Conservation (phyloP, 2,888 invertebrate genomes). For the Morpho deidamia region DNA sequence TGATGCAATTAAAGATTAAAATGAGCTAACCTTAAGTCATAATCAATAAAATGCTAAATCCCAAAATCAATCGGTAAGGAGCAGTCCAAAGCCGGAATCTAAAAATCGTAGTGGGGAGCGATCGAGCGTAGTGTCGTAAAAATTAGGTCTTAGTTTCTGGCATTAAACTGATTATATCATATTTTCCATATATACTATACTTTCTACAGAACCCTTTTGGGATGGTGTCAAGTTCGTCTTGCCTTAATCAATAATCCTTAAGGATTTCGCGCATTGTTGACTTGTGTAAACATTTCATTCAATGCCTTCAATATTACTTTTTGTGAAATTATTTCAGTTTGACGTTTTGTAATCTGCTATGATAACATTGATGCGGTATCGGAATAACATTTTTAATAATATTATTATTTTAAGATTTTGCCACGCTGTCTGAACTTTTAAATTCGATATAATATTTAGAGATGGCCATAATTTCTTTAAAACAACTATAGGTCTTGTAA, state of each 20-base stretch:
- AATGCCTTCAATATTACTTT: conserved; percentile 48
- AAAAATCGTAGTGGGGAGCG: too few relatives aligned
- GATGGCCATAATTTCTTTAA: too few relatives aligned
- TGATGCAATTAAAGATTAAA: too few relatives aligned
- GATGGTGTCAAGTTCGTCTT: conserved; percentile 2
- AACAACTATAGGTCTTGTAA: too few relatives aligned
- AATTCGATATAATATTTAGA: too few relatives aligned
- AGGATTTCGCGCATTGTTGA: conserved; percentile 51
- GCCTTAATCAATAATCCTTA: conserved; percentile 27
- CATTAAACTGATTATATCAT: neutral
- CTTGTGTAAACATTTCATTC: conserved; percentile 52
- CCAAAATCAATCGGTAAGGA: too few relatives aligned
- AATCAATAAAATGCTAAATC: too few relatives aligned
- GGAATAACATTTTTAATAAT: conserved; percentile 5
- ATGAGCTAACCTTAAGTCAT: too few relatives aligned
- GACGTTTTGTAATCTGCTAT: conserved; percentile 23
- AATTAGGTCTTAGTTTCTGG: neutral
- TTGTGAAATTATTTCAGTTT: conserved; percentile 33
- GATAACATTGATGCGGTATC: conserved; percentile 19
- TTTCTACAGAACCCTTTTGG: conserved; percentile 15
- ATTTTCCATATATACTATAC: neutral
- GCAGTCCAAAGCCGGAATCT: too few relatives aligned
- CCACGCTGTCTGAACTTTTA: neutral
- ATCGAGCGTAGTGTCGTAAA: too few relatives aligned
- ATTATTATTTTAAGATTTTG: conserved; percentile 3